Base-by-base conservation (phyloP, 2,113 vertebrate genomes). In the Papio anubis region DNA sequence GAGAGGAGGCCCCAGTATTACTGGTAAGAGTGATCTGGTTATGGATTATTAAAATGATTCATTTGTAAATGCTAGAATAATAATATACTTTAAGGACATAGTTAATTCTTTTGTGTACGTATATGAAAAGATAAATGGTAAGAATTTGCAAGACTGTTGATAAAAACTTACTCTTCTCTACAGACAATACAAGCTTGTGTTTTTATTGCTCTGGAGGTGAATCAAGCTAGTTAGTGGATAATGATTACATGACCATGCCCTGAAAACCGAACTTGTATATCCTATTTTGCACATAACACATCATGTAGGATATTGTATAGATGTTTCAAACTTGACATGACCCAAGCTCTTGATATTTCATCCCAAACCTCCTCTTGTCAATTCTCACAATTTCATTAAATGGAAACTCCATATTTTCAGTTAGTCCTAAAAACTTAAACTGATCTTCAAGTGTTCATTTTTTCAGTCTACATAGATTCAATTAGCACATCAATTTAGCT, bases 301-400 rank as follows among this genome's bases (percentile, higher is more conserved):
- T 23, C 73, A 30, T 1, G 8, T 17, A 86, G n/a, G 81, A 76
- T 20, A 81, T 38, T 86, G 17, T 16, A 43, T 48, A 95, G 18
- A 83, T 79, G 38, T 11, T 88, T 73, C 78, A 88, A 70, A 70
- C 11, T 75, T 27, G 68, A 64, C 61, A 12, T 80, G 11, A 57
- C 12, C 12, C 30, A 80, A 35, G 23, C 8, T 70, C 25, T 68
- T 80, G 27, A 27, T 30, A 25, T 30, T 59, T 82, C 10, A 66
- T 52, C 38, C 18, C 6, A 90, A 45, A 9, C 11, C 11, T 76
- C 27, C 32, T 86, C 4, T 40, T 43, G 3, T 8, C 40, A 52
- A 25, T 52, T 94, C 9, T 91, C 40, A 73, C 64, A 32, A 52
- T 83, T 76, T 83, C 57, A 38, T 68, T 61, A 96, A 96, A 61